phyloP scores from a whole-genome alignment of 2,888 invertebrate species.

The Theretra japonica region DNA sequence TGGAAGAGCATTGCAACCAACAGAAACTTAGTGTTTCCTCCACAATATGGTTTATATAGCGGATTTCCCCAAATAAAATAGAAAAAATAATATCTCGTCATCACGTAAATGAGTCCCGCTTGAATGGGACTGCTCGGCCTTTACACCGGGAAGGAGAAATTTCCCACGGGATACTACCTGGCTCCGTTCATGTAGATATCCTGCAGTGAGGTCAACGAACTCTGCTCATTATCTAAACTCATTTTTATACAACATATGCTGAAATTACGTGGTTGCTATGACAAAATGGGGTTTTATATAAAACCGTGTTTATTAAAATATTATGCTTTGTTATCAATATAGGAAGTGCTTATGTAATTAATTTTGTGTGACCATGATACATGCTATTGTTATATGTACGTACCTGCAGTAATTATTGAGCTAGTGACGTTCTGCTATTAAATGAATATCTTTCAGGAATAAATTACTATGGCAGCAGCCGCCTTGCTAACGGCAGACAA shows the following conservation, averaged over 20 bases:
- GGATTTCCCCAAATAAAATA: background rate
- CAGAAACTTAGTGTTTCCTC: no score
- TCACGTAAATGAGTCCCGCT: background rate
- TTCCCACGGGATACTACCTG: background rate
- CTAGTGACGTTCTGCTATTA: no score
- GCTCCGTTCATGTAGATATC: background rate
- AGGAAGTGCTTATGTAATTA: no score
- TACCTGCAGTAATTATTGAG: no score
- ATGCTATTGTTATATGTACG: no score
- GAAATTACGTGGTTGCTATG: background rate
- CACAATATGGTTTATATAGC: background rate
- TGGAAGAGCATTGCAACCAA: no score
- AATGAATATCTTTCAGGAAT: no score
- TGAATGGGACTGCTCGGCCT: background rate
- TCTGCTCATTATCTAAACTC: background rate
- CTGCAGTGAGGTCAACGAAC: background rate
- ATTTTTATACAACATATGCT: background rate
- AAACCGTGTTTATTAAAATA: no score
- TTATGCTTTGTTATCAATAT: no score
- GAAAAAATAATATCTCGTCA: background rate
- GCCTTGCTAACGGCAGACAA: no score
- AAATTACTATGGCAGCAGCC: no score
- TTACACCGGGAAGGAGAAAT: background rate
- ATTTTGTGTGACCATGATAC: no score
- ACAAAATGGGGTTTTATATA: background rate